Evolutionary conservation across 2,888 invertebrate genomes (phyloP).

Genomic region (Pyrocoelia pectoralis): DNA sequence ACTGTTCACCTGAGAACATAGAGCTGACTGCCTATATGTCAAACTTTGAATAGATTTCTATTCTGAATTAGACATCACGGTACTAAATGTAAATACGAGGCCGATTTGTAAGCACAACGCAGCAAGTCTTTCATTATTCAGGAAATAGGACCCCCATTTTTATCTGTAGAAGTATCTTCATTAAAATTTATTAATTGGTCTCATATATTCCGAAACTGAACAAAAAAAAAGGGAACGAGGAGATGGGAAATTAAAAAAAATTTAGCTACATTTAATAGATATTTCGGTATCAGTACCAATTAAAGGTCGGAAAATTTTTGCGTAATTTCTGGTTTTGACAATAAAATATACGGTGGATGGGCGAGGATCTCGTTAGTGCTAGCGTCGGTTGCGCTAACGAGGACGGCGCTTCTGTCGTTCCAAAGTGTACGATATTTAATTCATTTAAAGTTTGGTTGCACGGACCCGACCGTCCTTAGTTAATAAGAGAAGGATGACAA

Average conservation of each 20-base stretch:
- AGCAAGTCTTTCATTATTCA: too few species aligned
- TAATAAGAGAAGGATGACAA: constrained; percentile 38
- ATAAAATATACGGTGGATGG: constrained; percentile 31
- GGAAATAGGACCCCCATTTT: too few species aligned
- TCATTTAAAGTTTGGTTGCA: constrained; percentile 48
- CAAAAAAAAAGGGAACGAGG: background rate
- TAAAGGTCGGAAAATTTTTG: constrained; percentile 32
- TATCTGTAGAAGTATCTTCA: too few species aligned
- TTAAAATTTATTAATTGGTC: background rate
- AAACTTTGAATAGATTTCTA: too few species aligned
- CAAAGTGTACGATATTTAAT: constrained; percentile 46
- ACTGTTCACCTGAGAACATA: too few species aligned
- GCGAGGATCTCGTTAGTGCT: constrained; percentile 33
- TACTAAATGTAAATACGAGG: too few species aligned
- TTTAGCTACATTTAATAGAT: constrained; percentile 3
- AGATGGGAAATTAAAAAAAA: constrained; percentile 8
- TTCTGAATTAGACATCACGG: too few species aligned
- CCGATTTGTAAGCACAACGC: too few species aligned
- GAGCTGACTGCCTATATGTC: too few species aligned
- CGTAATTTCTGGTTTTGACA: constrained; percentile 36
- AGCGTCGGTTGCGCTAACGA: constrained; percentile 36
- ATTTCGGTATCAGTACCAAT: constrained; percentile 23
- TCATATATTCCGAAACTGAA: background rate
- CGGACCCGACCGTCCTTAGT: constrained; percentile 42
- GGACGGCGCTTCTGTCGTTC: constrained; percentile 38